A percentile compares a stretch with the other conserved stretches of the same genome.
phyloP scores from a whole-genome alignment of 1,140 invertebrate genomes.

The Fopius arisanus region DNA sequence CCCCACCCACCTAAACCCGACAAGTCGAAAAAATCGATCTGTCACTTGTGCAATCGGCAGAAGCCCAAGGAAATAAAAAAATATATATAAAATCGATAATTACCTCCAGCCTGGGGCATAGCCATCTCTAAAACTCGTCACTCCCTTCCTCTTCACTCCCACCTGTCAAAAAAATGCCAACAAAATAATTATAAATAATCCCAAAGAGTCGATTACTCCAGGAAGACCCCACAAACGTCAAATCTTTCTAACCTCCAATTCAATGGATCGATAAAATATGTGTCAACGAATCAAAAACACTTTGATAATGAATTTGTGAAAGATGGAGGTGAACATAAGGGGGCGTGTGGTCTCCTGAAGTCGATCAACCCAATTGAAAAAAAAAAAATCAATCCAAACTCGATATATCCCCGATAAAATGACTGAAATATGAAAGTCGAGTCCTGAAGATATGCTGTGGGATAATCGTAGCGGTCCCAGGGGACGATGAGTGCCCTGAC shows the following conservation, averaged over 20 bases:
- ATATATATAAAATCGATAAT: slow-evolving; percentile 8
- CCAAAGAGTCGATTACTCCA: background rate
- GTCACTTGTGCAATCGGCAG: slow-evolving; percentile 2
- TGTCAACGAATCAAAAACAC: background rate
- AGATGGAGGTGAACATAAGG: background rate
- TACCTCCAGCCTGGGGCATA: slow-evolving; percentile 39
- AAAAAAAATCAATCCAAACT: background rate
- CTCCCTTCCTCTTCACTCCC: slow-evolving; percentile 7
- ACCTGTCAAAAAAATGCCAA: background rate
- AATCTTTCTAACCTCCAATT: background rate
- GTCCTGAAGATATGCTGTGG: too few relatives aligned
- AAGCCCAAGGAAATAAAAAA: background rate
- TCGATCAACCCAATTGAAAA: background rate
- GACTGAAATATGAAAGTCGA: too few relatives aligned
- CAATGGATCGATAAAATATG: background rate
- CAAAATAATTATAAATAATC: background rate
- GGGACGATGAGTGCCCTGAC: too few relatives aligned
- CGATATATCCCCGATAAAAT: too few relatives aligned
- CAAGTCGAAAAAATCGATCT: too few relatives aligned
- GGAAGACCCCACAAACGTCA: background rate
- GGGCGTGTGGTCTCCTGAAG: background rate
- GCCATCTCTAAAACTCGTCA: slow-evolving; percentile 21
- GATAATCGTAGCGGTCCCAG: too few relatives aligned
- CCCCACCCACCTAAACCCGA: too few relatives aligned
- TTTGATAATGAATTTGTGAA: slow-evolving; percentile 6